A percentile compares a stretch with the other conserved stretches of the same genome.
Evolutionary conservation across 2,888 invertebrate species (phyloP).

Genomic region (Sarcophaga caerulescens): DNA sequence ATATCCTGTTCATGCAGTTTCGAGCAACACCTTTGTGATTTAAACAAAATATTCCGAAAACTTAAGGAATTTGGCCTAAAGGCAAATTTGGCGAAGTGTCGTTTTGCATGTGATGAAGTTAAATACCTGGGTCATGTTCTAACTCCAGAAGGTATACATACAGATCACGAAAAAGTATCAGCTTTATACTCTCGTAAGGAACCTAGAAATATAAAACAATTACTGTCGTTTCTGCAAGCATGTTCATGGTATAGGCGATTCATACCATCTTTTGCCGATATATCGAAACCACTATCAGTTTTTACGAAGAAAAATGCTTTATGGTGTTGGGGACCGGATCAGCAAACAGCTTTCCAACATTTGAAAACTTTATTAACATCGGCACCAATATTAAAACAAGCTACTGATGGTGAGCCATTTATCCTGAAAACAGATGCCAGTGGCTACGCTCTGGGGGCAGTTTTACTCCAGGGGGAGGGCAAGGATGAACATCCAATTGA

Average conservation of each 20-base stretch:
- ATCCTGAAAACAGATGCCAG: constrained; percentile 74
- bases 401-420: constrained; percentile 65
- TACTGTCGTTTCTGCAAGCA: constrained; percentile 71
- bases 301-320: constrained; percentile 71
- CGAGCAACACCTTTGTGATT: constrained; percentile 29
- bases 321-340: constrained; percentile 42
- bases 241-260: constrained; percentile 73
- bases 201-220: constrained; percentile 69
- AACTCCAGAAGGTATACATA: constrained; percentile 70
- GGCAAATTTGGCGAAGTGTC: constrained; percentile 66
- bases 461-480: constrained; percentile 68
- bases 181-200: constrained; percentile 44
- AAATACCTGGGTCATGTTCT: constrained; percentile 74
- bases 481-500: constrained; percentile 70
- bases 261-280: constrained; percentile 58
- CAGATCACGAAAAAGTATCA: constrained; percentile 72
- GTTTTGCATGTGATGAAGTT: too few relatives aligned
- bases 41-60: constrained; percentile 64
- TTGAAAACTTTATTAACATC: constrained; percentile 58
- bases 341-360: constrained; percentile 46
- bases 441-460: constrained; percentile 70
- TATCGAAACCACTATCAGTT: constrained; percentile 72
- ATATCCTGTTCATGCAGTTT: constrained; percentile 22
- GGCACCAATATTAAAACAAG: constrained; percentile 33
- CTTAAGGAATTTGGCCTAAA: constrained; percentile 71